Percentiles rank a stretch among this genome's conserved stretches.
Conservation (phyloP, 2,797 vertebrate genomes). For the Silurus lanzhouensis region DNA sequence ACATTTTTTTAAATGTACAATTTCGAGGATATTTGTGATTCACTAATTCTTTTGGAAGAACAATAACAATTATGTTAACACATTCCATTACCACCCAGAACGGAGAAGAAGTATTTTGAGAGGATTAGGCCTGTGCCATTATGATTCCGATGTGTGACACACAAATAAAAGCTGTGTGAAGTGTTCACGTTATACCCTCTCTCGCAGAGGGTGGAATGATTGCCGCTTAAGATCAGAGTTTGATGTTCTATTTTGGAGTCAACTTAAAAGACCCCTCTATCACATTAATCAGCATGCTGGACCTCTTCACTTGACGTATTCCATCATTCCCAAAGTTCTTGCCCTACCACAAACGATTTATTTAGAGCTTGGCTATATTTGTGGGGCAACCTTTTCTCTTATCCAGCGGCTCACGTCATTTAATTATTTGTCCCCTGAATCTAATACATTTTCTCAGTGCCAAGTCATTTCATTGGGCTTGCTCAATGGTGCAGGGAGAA, state of each 20-base stretch:
- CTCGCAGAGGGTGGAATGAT: conserved; percentile 54
- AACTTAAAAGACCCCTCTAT: conserved; percentile 74
- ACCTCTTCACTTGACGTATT: conserved; percentile 68
- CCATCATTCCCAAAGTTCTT: conserved; percentile 69
- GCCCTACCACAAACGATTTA: conserved; percentile 69
- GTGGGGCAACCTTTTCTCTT: conserved; percentile 76
- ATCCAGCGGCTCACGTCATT: conserved; percentile 79
- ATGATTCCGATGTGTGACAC: conserved; percentile 30
- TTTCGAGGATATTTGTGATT: not conserved
- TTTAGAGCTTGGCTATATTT: conserved; percentile 78
- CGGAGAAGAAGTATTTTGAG: not conserved
- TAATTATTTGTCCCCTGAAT: conserved; percentile 87
- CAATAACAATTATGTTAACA: conserved; percentile 5
- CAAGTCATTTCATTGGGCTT: conserved; percentile 77
- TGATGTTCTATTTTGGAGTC: conserved; percentile 75
- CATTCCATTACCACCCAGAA: not conserved
- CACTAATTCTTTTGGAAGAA: not conserved
- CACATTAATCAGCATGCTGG: conserved; percentile 75
- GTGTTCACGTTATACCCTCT: conserved; percentile 38
- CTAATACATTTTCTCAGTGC: conserved; percentile 81
- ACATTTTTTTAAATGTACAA: not conserved
- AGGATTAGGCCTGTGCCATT: not conserved
- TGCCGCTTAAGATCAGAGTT: conserved; percentile 64
- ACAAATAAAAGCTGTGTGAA: conserved; percentile 51
- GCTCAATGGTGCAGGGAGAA: conserved; percentile 67